These are phyloP conservation scores for Linyphia triangularis DNA, from an alignment of 2,888 invertebrate species.

Conservation along the genomic window DNA sequence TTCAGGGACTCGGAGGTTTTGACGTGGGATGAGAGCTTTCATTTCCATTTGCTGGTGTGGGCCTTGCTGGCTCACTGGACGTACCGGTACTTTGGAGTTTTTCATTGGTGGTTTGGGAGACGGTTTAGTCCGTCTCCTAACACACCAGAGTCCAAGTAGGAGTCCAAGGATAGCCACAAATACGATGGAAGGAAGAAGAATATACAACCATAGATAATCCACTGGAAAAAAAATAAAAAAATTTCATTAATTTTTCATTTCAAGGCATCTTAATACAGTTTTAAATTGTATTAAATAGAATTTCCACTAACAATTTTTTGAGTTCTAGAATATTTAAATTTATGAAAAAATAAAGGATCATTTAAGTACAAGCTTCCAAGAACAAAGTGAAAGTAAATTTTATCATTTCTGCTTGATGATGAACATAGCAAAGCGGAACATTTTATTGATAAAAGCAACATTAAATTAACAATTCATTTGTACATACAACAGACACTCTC, in stretches of 20 bases:
- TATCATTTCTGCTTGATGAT: too few relatives aligned
- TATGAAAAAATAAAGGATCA: too few relatives aligned
- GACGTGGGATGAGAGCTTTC: conserved; percentile 85
- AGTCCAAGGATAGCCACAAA: conserved; percentile 77
- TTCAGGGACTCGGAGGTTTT: conserved; percentile 86
- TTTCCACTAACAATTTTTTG: too few relatives aligned
- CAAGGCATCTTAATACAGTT: too few relatives aligned
- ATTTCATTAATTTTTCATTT: background rate
- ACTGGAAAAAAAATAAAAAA: conserved; percentile 82
- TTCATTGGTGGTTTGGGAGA: conserved; percentile 78
- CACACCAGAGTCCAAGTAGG: conserved; percentile 77
- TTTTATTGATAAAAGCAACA: too few relatives aligned
- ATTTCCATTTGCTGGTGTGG: conserved; percentile 86
- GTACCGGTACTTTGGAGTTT: conserved; percentile 47
- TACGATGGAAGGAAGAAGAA: conserved; percentile 83
- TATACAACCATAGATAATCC: conserved; percentile 90
- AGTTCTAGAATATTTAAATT: too few relatives aligned
- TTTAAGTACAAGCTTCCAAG: too few relatives aligned
- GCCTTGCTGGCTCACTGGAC: conserved; percentile 72
- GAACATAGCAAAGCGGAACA: too few relatives aligned
- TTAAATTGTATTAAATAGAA: too few relatives aligned
- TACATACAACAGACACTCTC: too few relatives aligned
- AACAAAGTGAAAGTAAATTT: too few relatives aligned
- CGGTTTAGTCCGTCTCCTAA: conserved; percentile 78
- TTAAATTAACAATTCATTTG: too few relatives aligned